Base-by-base conservation (phyloP, 2,888 invertebrate species). In the Proisotoma minuta region DNA sequence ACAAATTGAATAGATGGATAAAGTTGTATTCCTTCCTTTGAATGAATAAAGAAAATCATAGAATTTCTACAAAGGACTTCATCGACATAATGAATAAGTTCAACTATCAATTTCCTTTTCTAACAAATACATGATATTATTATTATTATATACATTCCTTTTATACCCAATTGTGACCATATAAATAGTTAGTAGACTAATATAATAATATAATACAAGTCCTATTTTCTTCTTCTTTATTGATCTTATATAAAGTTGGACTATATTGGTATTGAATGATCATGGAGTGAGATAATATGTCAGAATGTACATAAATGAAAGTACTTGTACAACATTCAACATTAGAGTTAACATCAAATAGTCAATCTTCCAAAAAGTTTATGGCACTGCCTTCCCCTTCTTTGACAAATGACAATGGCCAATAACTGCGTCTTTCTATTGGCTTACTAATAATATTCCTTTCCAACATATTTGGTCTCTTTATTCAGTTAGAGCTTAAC, bases 391-490 rank as follows among this genome's bases (percentile, higher is more conserved):
- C 39, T 29, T 20, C 8, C 39, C 39, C 53, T 27, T 54, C 29
- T 54, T 54, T 54, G 53, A 54, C 53, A 54, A 54, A 54, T 54
- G 53, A 54, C 53, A 54, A 54, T 54, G 39, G 18, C 29, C n/a
- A 28, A 5, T 43, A 43, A 12, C 18, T 43, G 43, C 10, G 10
- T 43, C 20, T 43, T 4, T 43, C 5, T n/a, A 12, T n/a, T 43
- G 43, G 10, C 43, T 43, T 43, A 43, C 15, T 43, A 43, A 43
- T 43, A 43, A 18, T 20, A 43, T 43, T 4, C 18, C 43, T n/a
- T 20, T 18, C 23, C 50, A 23, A 23, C n/a, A 22, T 50, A 24
- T 50, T 5, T 22, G 18, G n/a, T n/a, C n/a, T n/a, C n/a, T n/a
- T n/a, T n/a, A n/a, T n/a, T n/a, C n/a, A n/a, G n/a, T n/a, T n/a